phyloP scores from a whole-genome alignment of 2,797 vertebrate genomes.

The Ptychobarbus kaznakovi region DNA sequence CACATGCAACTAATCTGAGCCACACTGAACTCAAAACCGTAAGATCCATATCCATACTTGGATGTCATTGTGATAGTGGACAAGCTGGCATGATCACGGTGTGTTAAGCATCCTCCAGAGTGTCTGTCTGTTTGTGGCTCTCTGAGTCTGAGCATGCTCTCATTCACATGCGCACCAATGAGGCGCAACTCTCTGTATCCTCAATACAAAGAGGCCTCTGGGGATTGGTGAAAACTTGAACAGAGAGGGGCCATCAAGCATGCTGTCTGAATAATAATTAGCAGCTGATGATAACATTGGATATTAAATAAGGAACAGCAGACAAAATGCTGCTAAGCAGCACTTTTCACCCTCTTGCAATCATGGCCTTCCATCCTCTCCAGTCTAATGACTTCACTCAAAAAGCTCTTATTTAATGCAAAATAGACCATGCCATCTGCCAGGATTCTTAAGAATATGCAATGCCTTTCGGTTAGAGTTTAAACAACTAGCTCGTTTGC shows the following conservation, averaged over 20 bases:
- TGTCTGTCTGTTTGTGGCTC: conserved; percentile 37
- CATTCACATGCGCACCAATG: conserved; percentile 41
- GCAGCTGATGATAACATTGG: conserved; percentile 20
- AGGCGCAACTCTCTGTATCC: conserved; percentile 34
- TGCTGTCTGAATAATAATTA: conserved; percentile 45
- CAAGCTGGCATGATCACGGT: conserved; percentile 34
- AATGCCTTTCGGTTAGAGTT: neutral
- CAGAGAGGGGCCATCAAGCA: conserved; percentile 1
- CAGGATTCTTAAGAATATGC: neutral
- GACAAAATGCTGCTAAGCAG: neutral
- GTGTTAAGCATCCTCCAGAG: conserved; percentile 32
- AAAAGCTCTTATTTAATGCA: conserved; percentile 35
- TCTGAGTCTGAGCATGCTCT: conserved; percentile 25
- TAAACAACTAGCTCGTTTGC: neutral
- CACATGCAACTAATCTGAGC: conserved; percentile 30
- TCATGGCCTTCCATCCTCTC: conserved; percentile 30
- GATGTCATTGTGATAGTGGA: conserved; percentile 52
- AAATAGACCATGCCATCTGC: conserved; percentile 13
- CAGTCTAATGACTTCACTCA: conserved; percentile 15
- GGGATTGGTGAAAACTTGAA: conserved; percentile 40
- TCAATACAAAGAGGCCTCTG: conserved; percentile 44
- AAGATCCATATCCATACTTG: conserved; percentile 51
- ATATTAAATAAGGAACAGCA: conserved; percentile 7
- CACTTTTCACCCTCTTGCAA: conserved; percentile 18
- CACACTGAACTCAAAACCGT: conserved; percentile 25